Base-by-base conservation (phyloP, 2,113 vertebrate species). In the Cinclus cinclus region DNA sequence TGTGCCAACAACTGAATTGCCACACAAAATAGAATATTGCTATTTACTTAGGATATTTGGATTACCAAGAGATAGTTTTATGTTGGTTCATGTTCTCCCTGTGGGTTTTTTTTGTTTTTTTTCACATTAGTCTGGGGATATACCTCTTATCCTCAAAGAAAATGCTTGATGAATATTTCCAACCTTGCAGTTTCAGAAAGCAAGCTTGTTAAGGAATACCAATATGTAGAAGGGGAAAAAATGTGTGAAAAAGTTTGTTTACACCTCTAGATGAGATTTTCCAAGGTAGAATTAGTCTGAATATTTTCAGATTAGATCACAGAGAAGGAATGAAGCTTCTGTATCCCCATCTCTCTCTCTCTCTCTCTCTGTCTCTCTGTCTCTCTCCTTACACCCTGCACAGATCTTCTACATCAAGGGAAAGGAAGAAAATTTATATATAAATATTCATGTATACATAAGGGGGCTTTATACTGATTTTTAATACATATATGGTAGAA, bases 361-460 rank as follows among this genome's bases (percentile, higher is more conserved):
- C n/a, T n/a, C n/a, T n/a, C n/a, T n/a, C n/a, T n/a, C n/a, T n/a
- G n/a, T 20, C 8, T 31, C 20, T 53, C 15, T 27, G 6, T 37
- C 6, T 42, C 3, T 31, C 9, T 41, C 15, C 5, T 8, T 20
- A 21, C 2, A 1, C 11, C 2, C 2, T 44, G 30, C 27, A n/a
- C 12, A 11, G 9, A 24, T 16, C 13, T 56, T 50, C 21, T 12
- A 28, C 6, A 76, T 46, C 30, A 63, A 6, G 35, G 25, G 4
- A 56, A 52, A 56, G 15, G 13, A 83, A 50, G 6, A 55, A 83
- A 55, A 35, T 8, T 20, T 42, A 11, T 10, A 5, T n/a, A 20
- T 30, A 35, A 28, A 42, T 23, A 52, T 11, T 16, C 10, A 44
- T 21, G 3, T n/a, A 27, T 4, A n/a, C 37, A 42, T 28, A 31